Conservation (phyloP, 2,113 vertebrate species). For the Axis porcinus region DNA sequence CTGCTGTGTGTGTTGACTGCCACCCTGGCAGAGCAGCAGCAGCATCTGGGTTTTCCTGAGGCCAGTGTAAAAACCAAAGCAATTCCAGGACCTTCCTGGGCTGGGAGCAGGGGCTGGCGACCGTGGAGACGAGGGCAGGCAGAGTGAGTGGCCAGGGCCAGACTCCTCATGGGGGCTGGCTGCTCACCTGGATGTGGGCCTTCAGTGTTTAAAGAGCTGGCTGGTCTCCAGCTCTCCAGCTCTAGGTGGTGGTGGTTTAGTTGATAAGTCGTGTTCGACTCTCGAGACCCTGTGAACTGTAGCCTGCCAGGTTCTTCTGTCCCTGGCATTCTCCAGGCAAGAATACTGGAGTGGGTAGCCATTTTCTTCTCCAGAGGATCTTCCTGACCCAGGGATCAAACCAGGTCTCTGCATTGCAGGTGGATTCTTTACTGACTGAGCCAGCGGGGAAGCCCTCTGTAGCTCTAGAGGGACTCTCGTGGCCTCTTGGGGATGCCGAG, state of each 20-base stretch:
- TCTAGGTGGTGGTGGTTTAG: not conserved
- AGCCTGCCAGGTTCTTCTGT: not conserved
- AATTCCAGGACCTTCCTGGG: fast-evolving
- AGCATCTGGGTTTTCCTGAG: fast-evolving
- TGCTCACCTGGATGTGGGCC: fast-evolving
- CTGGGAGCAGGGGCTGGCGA: not conserved
- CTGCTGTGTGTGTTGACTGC: not conserved
- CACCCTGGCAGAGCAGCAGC: fast-evolving
- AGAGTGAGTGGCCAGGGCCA: fast-evolving
- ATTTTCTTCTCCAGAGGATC: not conserved
- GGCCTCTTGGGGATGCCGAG: fast-evolving
- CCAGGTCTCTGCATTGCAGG: not conserved
- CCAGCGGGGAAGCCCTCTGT: not conserved
- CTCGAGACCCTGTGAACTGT: not conserved
- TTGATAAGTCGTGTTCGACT: not conserved
- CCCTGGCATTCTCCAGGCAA: not conserved
- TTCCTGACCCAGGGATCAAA: not conserved
- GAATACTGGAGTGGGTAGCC: not conserved
- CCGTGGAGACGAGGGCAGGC: fast-evolving
- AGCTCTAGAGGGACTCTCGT: not conserved
- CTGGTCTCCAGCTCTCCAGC: not conserved
- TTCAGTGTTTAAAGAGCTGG: not conserved
- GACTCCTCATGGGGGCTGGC: fast-evolving
- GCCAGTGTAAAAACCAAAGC: fast-evolving
- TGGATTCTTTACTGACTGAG: not conserved